These are phyloP conservation scores for Takifugu bimaculatus DNA, from an alignment of 2,113 vertebrate species.

Conservation along the genomic window DNA sequence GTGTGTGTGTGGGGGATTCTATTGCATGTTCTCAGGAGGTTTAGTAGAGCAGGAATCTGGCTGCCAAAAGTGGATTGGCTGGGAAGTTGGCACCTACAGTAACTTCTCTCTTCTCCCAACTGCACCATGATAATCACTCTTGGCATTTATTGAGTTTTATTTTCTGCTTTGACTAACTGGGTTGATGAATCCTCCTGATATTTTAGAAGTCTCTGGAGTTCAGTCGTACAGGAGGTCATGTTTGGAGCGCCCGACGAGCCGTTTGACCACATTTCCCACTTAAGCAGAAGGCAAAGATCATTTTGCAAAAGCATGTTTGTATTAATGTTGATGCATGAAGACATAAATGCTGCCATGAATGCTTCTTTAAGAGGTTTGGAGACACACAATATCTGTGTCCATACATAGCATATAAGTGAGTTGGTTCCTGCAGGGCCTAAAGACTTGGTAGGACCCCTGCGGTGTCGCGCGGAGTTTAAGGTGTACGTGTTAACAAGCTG, in stretches of 20 bases:
- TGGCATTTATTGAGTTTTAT: slow-evolving; percentile 71
- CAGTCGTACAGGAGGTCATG: slow-evolving; percentile 44
- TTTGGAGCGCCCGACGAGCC: slow-evolving; percentile 13
- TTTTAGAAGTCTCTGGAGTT: slow-evolving; percentile 48
- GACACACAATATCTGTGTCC: not conserved
- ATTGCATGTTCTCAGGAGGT: slow-evolving; percentile 67
- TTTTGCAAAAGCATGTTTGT: slow-evolving; percentile 2
- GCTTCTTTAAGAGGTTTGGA: not conserved
- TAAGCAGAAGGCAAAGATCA: not conserved
- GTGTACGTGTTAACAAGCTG: slow-evolving; percentile 79
- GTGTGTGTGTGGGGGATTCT: slow-evolving; percentile 37
- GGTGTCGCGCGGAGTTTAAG: slow-evolving; percentile 68
- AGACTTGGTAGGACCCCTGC: slow-evolving; percentile 45
- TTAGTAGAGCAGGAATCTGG: slow-evolving; percentile 62
- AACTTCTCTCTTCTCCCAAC: slow-evolving; percentile 69
- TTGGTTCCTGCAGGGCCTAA: slow-evolving; percentile 26
- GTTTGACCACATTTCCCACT: slow-evolving; percentile 35
- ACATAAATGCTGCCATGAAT: not conserved
- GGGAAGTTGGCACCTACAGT: slow-evolving; percentile 65
- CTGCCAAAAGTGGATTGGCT: slow-evolving; percentile 73
- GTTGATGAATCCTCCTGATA: slow-evolving; percentile 66
- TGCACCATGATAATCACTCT: slow-evolving; percentile 74
- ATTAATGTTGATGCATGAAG: not conserved
- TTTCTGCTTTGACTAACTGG: slow-evolving; percentile 69
- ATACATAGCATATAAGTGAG: too few species aligned